Evolutionary conservation across 1,140 invertebrate species (phyloP), one percentile per base, ranked within the genome.

Genomic region (Aricia agestis): DNA sequence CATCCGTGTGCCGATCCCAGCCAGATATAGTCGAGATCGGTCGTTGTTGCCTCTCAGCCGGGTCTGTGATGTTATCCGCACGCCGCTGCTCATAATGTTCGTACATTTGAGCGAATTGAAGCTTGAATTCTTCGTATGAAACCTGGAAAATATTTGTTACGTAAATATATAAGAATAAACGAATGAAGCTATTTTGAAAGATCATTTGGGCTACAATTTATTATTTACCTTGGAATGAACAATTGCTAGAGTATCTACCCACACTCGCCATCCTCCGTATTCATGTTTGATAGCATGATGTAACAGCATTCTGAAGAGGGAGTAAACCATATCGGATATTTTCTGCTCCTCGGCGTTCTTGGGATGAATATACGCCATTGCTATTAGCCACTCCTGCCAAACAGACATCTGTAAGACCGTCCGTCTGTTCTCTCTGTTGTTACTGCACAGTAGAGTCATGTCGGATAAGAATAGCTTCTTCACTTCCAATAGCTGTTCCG

Each of bases 341-440:
- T 99, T 98, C 82, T 98, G 97, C 87, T 99, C 97, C 84, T 99
- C 98, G 0, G 95, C 95, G 81, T 96, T 98, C 85, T 98, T 97
- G 0, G 98, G 98, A 90, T 99, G 98, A 69, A 99, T 98, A 86
- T 99, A 99, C 31, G 98, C 97, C 95, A 99, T 96, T 6, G 98
- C 98, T 79, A 99, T 99, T 1, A 99, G 93, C 99, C 99, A 99
- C 86, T 99, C 98, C 92, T 99, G 99, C 99, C 99, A 99, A 1
- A 99, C 99, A 6, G 98, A 99, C 99, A 99, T 99, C 92, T 99
- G 99, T 13, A 99, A 93, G 1, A 99, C 97, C 0, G 98, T 99
- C 75, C 98, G 93, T 67, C 99, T 92, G 92, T 99, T 99, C 87
- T 99, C 98, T 18, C 98, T 93, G 87, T 98, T 99, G 86, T 98